Conservation (phyloP, 2,888 invertebrate genomes). For the Pollenia amentaria region DNA sequence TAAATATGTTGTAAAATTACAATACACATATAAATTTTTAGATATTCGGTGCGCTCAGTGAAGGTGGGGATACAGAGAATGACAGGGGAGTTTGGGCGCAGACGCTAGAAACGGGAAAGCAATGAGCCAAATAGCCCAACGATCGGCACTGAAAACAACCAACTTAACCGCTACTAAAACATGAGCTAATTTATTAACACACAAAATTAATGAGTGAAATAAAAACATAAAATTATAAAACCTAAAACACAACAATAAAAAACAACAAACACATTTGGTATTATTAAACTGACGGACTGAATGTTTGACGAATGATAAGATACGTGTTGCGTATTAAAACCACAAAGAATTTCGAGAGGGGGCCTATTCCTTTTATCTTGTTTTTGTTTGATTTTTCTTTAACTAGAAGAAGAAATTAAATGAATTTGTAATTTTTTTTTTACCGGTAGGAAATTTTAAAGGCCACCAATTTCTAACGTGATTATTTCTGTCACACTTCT, state of each 20-base stretch:
- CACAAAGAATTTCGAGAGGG: constrained; percentile 63
- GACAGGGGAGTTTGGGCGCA: constrained; percentile 1
- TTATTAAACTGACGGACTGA: constrained; percentile 49
- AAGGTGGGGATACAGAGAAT: neutral
- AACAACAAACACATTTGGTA: constrained; percentile 21
- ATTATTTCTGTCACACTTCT: neutral
- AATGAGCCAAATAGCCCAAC: constrained; percentile 51
- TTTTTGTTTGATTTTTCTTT: constrained; percentile 47
- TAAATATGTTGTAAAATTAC: constrained; percentile 60
- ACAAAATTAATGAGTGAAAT: constrained; percentile 24
- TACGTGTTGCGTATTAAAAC: constrained; percentile 63
- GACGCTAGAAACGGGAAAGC: constrained; percentile 34
- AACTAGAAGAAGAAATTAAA: constrained; percentile 6
- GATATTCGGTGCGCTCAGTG: neutral
- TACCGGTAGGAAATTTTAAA: constrained; percentile 43
- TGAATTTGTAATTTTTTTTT: constrained; percentile 42
- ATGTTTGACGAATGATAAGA: constrained; percentile 67
- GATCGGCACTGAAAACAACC: constrained; percentile 25
- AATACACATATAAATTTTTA: constrained; percentile 32
- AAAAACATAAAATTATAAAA: constrained; percentile 19
- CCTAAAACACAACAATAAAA: constrained; percentile 28
- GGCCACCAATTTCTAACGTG: constrained; percentile 4
- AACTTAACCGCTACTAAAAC: constrained; percentile 2
- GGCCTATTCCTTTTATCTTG: constrained; percentile 61
- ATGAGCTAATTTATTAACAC: neutral